Evolutionary conservation across 2,797 vertebrate species (phyloP).

Genomic region (Heterohyrax brucei): DNA sequence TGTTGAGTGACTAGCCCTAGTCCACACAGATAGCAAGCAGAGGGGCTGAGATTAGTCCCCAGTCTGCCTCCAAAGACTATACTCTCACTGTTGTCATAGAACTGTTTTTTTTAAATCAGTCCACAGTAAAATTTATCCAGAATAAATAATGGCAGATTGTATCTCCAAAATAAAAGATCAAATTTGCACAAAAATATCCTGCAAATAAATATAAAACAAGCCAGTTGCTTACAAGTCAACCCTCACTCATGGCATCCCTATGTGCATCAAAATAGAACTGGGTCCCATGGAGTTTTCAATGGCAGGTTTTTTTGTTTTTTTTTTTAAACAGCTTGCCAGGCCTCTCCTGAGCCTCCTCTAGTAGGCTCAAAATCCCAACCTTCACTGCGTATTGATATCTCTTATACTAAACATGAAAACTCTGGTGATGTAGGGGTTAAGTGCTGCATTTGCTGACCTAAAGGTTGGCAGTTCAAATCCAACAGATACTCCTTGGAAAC

Average conservation of each 20-base stretch:
- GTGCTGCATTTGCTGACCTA: too few species aligned
- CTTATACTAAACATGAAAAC: too few species aligned
- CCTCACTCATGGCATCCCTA: not conserved
- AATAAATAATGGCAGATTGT: not conserved
- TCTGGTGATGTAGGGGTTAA: too few species aligned
- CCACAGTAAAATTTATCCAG: slow-evolving; percentile 6
- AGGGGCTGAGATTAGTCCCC: not conserved
- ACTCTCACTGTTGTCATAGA: not conserved
- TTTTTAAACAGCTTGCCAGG: not conserved
- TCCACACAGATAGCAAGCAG: not conserved
- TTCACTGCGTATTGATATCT: too few species aligned
- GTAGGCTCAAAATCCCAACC: not conserved
- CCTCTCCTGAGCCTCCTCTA: not conserved
- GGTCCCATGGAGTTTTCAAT: not conserved
- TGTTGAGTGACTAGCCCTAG: not conserved
- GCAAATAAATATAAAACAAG: not conserved
- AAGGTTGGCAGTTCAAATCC: too few species aligned
- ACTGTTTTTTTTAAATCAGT: not conserved
- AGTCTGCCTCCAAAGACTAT: not conserved
- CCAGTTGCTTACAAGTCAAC: too few species aligned
- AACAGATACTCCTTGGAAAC: too few species aligned
- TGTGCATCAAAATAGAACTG: not conserved
- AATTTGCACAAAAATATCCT: not conserved
- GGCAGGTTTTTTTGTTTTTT: not conserved
- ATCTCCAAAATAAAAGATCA: not conserved